A percentile compares a stretch with the other conserved stretches of the same genome.
phyloP scores from a whole-genome alignment of 2,888 invertebrate genomes.

The Camponotus fellah region DNA sequence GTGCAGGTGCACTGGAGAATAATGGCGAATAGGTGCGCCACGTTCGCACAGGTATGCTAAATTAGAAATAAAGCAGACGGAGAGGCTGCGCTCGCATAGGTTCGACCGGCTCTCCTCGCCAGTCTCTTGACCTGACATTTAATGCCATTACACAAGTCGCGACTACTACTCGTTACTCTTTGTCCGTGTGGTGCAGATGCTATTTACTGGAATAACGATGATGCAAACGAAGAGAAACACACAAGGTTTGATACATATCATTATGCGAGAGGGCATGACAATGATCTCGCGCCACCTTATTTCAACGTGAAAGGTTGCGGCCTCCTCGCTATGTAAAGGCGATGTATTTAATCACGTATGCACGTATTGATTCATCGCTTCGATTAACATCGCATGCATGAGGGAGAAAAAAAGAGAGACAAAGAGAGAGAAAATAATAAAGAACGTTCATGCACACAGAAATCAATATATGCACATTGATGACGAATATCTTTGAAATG shows the following conservation, averaged over 20 bases:
- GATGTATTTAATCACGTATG: constrained; percentile 21
- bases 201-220: constrained; percentile 65
- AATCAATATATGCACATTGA: neutral
- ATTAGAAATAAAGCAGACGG: constrained; percentile 35
- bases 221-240: constrained; percentile 40
- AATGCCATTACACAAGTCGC: constrained; percentile 74
- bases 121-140: constrained; percentile 80
- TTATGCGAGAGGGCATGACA: neutral
- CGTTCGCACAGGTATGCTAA: constrained; percentile 32
- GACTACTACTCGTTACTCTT: constrained; percentile 73
- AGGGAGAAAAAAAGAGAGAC: neutral
- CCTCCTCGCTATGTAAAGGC: constrained; percentile 4
- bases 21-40: constrained; percentile 56
- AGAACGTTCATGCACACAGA: neutral
- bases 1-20: constrained; percentile 28
- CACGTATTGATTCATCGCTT: constrained; percentile 6
- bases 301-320: constrained; percentile 24
- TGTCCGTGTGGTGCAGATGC: constrained; percentile 65
- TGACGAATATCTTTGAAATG: constrained; percentile 26
- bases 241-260: neutral
- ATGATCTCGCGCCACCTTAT: neutral
- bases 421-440: neutral
- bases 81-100: constrained; percentile 50
- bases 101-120: constrained; percentile 64
- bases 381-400: constrained; percentile 9